Evolutionary conservation across 37 sponge, comb jelly and placozoan genomes (phyloP), one percentile per base, ranked within the genome.

Genomic region (Bolinopsis microptera): DNA sequence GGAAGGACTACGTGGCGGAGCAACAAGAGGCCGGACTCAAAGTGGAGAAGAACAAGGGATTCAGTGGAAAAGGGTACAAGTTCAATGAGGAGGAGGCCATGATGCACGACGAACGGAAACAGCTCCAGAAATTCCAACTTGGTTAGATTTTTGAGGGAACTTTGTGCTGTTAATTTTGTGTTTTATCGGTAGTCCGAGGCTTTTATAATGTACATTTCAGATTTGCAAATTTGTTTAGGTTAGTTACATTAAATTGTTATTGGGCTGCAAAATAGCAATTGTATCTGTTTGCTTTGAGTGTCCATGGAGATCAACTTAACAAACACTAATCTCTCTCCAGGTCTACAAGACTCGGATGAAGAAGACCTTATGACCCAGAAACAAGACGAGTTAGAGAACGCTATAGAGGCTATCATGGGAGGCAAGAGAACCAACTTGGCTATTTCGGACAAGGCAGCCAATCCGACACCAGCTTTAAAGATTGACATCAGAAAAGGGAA

Each of bases 81-180:
- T 99, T 99, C 75, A 96, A 95, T 68, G 99, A 96, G 67, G 94
- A 94, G 38, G 99, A 99, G 93, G 95, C 95, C n/a, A 96, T 95
- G 32, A 95, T 96, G 92, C 68, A 92, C 18, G 92, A 93, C 8
- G 97, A 97, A 86, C 94, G 95, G 80, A 95, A 95, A 38, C 94
- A 96, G 92, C 93, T 95, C 69, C 99, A 97, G 69, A 98, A 98
- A 61, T 94, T 95, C 90, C 90, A 86, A 23, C 90, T 86, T n/a
- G 90, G 90, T 86, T 39, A 24, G 41, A n/a, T n/a, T n/a, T n/a
- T n/a, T n/a, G n/a, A n/a, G n/a, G n/a, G n/a, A n/a, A n/a, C n/a
- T n/a, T n/a, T 48, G 61, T 13, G 61, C 9, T 13, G 61, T 48
- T 48, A 48, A 48, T 48, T 48, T 48, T 5, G 61, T 48, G n/a